Percentiles rank a stretch among this genome's conserved stretches.
These are phyloP conservation scores for Drosophila kanapiae DNA, from an alignment of 1,140 invertebrate species.

Conservation along the genomic window DNA sequence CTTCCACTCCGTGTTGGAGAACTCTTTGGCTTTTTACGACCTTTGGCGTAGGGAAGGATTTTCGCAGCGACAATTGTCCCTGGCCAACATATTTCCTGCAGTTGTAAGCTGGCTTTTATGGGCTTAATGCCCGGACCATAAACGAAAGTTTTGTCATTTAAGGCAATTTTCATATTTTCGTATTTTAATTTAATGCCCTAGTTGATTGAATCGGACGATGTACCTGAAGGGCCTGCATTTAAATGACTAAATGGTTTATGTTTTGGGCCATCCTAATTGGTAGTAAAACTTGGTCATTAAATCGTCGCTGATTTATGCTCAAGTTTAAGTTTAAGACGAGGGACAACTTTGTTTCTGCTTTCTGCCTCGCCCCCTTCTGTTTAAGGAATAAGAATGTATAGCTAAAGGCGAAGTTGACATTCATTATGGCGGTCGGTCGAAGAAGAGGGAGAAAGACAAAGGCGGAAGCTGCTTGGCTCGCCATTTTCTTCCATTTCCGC, in stretches of 20 bases:
- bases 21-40: slow-evolving; percentile 43
- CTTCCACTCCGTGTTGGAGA: slow-evolving; percentile 4
- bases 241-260: slow-evolving; percentile 16
- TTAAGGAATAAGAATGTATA: slow-evolving; percentile 21
- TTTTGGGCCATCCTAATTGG: slow-evolving; percentile 46
- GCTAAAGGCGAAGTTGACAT: slow-evolving; percentile 68
- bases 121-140: slow-evolving; percentile 23
- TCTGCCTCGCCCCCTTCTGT: neutral
- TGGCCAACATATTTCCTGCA: slow-evolving; percentile 28
- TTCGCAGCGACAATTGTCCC: slow-evolving; percentile 9
- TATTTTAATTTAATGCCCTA: slow-evolving; percentile 13
- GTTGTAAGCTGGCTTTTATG: slow-evolving; percentile 41
- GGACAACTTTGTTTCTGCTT: slow-evolving; percentile 20
- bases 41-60: slow-evolving; percentile 8
- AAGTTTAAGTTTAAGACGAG: slow-evolving; percentile 30
- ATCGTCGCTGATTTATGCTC: slow-evolving; percentile 59
- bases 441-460: slow-evolving; percentile 46
- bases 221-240: slow-evolving; percentile 12
- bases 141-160: slow-evolving; percentile 38
- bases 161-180: slow-evolving; percentile 42
- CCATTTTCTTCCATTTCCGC: slow-evolving; percentile 68
- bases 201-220: slow-evolving; percentile 34
- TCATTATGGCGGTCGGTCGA: slow-evolving; percentile 55
- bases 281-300: slow-evolving; percentile 51
- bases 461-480: slow-evolving; percentile 62